Conservation (phyloP, 2,113 vertebrate species). For the Daubentonia madagascariensis region DNA sequence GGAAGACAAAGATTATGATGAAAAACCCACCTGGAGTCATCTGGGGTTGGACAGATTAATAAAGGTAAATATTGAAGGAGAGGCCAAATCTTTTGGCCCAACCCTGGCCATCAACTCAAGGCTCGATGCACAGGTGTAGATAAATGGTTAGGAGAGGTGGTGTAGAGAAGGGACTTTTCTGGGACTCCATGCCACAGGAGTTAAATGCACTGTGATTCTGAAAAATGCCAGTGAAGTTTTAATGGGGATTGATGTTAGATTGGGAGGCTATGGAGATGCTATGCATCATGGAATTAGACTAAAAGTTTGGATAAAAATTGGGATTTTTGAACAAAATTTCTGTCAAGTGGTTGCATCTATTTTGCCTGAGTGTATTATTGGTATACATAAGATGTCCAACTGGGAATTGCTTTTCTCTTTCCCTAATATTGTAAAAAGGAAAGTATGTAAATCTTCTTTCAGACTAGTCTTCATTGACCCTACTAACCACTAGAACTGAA, state of each 20-base stretch:
- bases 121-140: fast-evolving
- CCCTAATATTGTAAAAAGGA: background rate
- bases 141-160: no score
- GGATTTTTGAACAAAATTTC: background rate
- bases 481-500: background rate
- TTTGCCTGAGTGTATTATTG: background rate
- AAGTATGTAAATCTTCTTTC: background rate
- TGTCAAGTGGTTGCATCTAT: background rate
- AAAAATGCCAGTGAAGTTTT: background rate
- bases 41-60: no score
- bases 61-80: no score
- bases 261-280: background rate
- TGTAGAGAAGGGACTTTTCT: no score
- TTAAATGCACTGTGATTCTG: background rate
- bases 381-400: background rate
- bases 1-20: no score
- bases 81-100: no score
- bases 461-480: background rate
- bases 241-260: background rate
- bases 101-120: no score
- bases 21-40: no score
- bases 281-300: background rate
- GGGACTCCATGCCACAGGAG: no score
- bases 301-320: background rate
- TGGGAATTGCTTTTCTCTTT: background rate